Evolutionary conservation across 2,113 vertebrate genomes (phyloP).

Genomic region (Nothobranchius kuhntae): DNA sequence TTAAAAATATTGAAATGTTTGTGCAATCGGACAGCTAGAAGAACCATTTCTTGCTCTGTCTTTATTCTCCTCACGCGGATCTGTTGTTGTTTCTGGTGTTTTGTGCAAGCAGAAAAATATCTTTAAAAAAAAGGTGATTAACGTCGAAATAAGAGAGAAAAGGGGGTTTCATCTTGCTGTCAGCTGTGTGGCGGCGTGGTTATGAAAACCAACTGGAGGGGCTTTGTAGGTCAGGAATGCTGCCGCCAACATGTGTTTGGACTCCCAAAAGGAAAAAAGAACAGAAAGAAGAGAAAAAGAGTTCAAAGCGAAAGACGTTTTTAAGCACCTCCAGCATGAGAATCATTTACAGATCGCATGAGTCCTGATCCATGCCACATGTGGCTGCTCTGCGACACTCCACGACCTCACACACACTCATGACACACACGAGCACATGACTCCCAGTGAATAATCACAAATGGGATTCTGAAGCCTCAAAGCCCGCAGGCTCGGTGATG

Average conservation of each 20-base stretch:
- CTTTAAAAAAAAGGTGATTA: conserved; percentile 12
- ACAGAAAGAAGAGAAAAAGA: conserved; percentile 11
- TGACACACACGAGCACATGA: not conserved
- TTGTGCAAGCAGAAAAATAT: conserved; percentile 1
- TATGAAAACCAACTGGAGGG: conserved; percentile 74
- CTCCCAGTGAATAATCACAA: not conserved
- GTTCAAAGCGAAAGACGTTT: conserved; percentile 50
- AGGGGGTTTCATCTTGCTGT: conserved; percentile 55
- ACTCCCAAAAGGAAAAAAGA: conserved; percentile 20
- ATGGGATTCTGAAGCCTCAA: conserved; percentile 2
- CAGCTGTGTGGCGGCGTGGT: conserved; percentile 62
- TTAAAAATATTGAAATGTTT: conserved; percentile 24
- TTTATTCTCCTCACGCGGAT: not conserved
- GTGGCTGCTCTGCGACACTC: conserved; percentile 47
- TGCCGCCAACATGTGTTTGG: conserved; percentile 69
- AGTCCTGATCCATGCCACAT: conserved; percentile 67
- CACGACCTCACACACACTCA: conserved; percentile 1
- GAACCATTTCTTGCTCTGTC: conserved; percentile 1
- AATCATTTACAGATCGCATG: conserved; percentile 64
- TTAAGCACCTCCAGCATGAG: conserved; percentile 48
- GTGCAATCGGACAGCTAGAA: conserved; percentile 13
- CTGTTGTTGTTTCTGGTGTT: not conserved
- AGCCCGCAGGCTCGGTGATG: not conserved
- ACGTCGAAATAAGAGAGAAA: conserved; percentile 11
- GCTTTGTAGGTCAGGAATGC: conserved; percentile 74